phyloP scores from a whole-genome alignment of 2,113 vertebrate genomes.

The Felis chaus region DNA sequence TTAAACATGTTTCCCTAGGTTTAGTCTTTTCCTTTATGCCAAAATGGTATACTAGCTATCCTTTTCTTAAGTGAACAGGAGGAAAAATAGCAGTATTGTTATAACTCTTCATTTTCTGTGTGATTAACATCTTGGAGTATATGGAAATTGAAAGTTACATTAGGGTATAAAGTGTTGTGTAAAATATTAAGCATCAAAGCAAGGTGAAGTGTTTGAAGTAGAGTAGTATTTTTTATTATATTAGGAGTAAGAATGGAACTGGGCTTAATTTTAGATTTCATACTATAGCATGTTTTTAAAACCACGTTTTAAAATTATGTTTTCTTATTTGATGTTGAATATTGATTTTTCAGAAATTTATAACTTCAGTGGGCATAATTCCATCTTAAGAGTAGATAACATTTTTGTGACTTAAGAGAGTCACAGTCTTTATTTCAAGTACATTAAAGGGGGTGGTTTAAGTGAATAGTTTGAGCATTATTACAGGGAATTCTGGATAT shows the following conservation, averaged over 20 bases:
- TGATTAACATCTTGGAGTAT: neutral
- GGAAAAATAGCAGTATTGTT: neutral
- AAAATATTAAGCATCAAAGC: conserved; percentile 10
- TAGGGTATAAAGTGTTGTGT: neutral
- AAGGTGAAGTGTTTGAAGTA: neutral
- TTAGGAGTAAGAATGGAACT: neutral
- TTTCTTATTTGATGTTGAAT: conserved; percentile 4
- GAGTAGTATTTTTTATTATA: neutral
- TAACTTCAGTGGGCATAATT: neutral
- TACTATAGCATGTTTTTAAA: neutral
- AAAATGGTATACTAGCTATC: neutral
- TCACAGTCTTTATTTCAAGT: neutral
- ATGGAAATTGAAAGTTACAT: neutral
- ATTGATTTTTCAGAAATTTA: conserved; percentile 48
- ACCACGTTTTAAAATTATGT: neutral
- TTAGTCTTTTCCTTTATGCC: neutral
- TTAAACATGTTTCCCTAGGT: neutral
- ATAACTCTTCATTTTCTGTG: neutral
- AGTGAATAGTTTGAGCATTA: conserved; percentile 8
- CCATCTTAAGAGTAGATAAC: neutral
- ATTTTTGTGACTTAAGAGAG: conserved; percentile 18
- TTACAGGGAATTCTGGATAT: neutral
- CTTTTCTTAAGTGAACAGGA: neutral
- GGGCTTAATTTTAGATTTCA: conserved; percentile 35
- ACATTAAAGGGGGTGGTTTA: neutral